phyloP scores from a whole-genome alignment of 2,113 vertebrate species.

The Leucopsar rothschildi region DNA sequence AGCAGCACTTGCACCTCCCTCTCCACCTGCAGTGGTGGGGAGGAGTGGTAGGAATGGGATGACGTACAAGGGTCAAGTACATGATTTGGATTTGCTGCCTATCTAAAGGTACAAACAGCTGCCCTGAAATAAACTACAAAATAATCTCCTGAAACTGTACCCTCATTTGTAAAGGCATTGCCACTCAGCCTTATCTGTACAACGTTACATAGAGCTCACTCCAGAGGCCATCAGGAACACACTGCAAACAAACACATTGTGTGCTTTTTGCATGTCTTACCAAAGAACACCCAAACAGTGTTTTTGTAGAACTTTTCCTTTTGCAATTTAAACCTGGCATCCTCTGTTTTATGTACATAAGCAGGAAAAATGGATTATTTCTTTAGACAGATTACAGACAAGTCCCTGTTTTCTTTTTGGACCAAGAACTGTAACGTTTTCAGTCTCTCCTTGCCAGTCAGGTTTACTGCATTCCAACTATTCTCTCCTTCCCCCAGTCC shows the following conservation, averaged over 20 bases:
- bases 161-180: neutral
- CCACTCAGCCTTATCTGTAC: neutral
- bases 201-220: neutral
- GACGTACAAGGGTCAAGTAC: accelerated
- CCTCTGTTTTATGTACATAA: neutral
- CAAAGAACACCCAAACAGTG: neutral
- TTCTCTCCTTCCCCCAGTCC: neutral
- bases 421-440: neutral
- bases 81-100: neutral
- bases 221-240: neutral
- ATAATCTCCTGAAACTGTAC: neutral
- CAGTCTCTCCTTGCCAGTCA: neutral
- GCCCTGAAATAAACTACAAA: neutral
- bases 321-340: neutral
- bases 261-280: neutral
- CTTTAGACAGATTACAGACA: neutral
- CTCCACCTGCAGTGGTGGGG: neutral
- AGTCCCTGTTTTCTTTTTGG: neutral
- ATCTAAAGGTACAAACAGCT: neutral
- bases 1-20: neutral
- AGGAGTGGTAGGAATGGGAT: neutral
- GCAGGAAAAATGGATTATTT: neutral
- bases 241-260: accelerated
- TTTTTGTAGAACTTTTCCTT: neutral
- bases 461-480: neutral